Percentiles rank a stretch among this genome's conserved stretches.
phyloP scores from a whole-genome alignment of 2,113 vertebrate genomes.

The Australoheros scitulus region DNA sequence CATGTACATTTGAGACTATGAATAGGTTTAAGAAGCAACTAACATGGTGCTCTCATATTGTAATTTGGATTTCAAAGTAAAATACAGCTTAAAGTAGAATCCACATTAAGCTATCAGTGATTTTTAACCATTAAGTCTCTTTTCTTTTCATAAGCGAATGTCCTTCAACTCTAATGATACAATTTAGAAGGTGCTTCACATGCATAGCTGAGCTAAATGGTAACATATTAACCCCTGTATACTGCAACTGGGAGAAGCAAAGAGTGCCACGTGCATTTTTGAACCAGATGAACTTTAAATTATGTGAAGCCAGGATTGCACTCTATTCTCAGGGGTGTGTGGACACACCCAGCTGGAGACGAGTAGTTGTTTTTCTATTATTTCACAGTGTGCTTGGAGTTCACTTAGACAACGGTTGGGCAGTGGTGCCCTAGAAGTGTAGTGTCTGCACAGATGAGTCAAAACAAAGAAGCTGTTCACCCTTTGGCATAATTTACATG shows the following conservation, averaged over 20 bases:
- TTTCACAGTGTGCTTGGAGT: neutral
- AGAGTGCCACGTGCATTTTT: neutral
- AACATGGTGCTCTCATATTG: neutral
- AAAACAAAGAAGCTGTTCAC: neutral
- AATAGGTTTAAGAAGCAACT: conserved; percentile 27
- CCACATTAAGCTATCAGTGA: neutral
- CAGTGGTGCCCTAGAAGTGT: neutral
- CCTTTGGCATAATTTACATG: neutral
- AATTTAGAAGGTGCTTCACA: neutral
- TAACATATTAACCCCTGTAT: neutral
- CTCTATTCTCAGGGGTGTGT: neutral
- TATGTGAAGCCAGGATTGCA: neutral
- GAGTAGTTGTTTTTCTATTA: conserved; percentile 1
- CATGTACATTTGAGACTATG: conserved; percentile 34
- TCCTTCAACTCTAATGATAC: neutral
- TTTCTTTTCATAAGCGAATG: neutral
- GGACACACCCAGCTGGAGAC: neutral
- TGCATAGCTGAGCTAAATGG: neutral
- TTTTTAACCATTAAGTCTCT: neutral
- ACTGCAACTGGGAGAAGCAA: neutral
- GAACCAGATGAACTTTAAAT: neutral
- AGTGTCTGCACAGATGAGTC: neutral
- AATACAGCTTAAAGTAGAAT: conserved; percentile 4
- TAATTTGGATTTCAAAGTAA: conserved; percentile 30
- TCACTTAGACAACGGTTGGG: neutral